Percentiles rank a stretch among this genome's conserved stretches.
These are phyloP conservation scores for Erythrocercus mccallii DNA, from an alignment of 2,113 vertebrate species.

Conservation along the genomic window DNA sequence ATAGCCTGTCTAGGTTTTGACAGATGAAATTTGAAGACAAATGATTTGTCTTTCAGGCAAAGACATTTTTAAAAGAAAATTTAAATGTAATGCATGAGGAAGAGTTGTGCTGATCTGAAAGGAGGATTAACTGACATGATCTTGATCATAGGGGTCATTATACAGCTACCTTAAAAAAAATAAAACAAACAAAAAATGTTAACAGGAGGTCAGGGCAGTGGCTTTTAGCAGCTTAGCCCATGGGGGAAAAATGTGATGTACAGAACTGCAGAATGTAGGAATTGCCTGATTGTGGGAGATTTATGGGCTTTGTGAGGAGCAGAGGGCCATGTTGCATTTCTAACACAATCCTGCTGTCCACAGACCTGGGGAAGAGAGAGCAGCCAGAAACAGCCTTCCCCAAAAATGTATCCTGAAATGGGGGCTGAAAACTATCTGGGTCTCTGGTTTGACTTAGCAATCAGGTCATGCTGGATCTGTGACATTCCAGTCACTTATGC, in stretches of 20 bases:
- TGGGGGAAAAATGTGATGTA: neutral
- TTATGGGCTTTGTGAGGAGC: slow-evolving; percentile 36
- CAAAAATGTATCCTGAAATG: neutral
- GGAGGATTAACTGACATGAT: slow-evolving; percentile 13
- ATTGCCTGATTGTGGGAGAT: neutral
- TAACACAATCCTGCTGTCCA: neutral
- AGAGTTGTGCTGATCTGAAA: slow-evolving; percentile 22
- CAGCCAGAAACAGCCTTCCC: neutral
- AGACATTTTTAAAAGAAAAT: slow-evolving; percentile 39
- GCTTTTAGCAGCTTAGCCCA: neutral
- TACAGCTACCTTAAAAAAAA: neutral
- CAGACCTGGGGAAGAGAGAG: neutral
- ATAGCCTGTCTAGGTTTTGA: slow-evolving; percentile 37
- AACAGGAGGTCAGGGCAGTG: neutral
- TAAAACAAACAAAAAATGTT: neutral
- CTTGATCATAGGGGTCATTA: neutral
- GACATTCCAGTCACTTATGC: slow-evolving; percentile 37
- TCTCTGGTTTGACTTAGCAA: slow-evolving; percentile 23
- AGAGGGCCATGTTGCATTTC: neutral
- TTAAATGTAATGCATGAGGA: slow-evolving; percentile 47
- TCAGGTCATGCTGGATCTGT: neutral
- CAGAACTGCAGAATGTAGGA: slow-evolving; percentile 1
- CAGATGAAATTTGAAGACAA: slow-evolving; percentile 61
- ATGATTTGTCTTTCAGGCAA: slow-evolving; percentile 50
- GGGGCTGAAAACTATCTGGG: neutral